These are phyloP conservation scores for Pristiophorus japonicus DNA, from an alignment of 2,113 vertebrate species.

Conservation along the genomic window DNA sequence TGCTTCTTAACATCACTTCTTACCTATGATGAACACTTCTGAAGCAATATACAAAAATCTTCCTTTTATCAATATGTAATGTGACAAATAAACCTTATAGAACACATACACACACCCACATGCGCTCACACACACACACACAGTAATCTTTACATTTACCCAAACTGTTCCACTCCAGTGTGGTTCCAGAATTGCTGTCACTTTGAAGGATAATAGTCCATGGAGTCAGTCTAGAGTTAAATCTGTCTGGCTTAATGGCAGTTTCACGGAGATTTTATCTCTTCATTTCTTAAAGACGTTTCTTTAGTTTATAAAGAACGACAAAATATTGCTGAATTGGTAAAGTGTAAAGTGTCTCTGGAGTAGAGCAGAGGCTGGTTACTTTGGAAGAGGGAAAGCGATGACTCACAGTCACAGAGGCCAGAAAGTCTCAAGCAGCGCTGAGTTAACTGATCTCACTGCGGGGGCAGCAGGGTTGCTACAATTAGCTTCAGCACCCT, in stretches of 20 bases:
- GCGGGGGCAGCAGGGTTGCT: neutral
- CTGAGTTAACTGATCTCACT: neutral
- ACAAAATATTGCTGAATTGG: neutral
- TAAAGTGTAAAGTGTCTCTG: neutral
- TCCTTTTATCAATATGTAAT: neutral
- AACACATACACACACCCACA: neutral
- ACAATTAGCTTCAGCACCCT: neutral
- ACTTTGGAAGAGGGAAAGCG: neutral
- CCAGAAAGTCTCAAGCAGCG: neutral
- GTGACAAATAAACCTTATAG: neutral
- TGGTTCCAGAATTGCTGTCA: neutral
- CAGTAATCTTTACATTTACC: neutral
- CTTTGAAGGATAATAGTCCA: neutral
- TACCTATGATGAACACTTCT: neutral
- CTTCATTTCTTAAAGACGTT: neutral
- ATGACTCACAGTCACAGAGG: neutral
- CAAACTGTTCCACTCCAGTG: neutral
- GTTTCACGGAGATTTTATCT: slow-evolving; percentile 8
- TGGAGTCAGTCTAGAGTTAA: neutral
- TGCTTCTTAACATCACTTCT: neutral
- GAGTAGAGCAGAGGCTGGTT: neutral
- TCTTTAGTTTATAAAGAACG: slow-evolving; percentile 5
- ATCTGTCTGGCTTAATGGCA: neutral
- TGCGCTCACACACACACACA: neutral
- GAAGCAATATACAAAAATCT: neutral